Conservation (phyloP, 2,113 vertebrate species). For the Hassar affinis region DNA sequence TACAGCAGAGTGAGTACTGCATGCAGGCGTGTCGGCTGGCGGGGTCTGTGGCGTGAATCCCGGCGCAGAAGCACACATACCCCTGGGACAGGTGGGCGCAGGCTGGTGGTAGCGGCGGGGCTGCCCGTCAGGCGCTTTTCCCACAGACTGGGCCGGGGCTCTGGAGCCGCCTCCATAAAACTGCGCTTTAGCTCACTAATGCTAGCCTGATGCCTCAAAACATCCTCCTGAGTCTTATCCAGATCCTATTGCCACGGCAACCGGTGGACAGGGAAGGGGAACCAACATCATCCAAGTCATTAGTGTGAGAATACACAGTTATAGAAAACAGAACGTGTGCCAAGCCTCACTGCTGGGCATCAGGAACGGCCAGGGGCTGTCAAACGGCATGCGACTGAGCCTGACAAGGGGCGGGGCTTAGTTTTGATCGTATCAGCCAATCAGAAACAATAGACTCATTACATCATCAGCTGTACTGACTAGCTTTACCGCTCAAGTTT, state of each 20-base stretch:
- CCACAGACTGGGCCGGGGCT: constrained; percentile 95
- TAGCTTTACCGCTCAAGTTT: neutral
- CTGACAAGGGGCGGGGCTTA: neutral
- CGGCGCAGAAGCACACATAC: constrained; percentile 77
- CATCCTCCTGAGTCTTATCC: constrained; percentile 98
- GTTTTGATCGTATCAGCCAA: neutral
- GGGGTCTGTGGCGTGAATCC: constrained; percentile 12
- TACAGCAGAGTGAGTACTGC: neutral
- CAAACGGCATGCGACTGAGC: neutral
- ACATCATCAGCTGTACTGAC: neutral
- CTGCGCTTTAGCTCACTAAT: constrained; percentile 99
- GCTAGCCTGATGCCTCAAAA: constrained; percentile 99
- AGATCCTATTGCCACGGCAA: constrained; percentile 77
- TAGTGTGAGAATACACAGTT: constrained; percentile 67
- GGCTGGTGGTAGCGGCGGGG: constrained; percentile 85
- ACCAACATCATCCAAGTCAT: constrained; percentile 62
- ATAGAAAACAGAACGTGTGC: constrained; percentile 68
- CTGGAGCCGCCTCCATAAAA: constrained; percentile 98
- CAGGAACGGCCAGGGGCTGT: neutral
- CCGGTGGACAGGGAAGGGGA: constrained; percentile 31
- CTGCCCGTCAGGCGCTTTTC: constrained; percentile 97
- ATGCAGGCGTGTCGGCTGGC: constrained; percentile 39
- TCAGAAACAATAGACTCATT: neutral
- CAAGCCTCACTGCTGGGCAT: constrained; percentile 72
- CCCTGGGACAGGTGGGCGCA: constrained; percentile 86